These are phyloP conservation scores for Chelonus formosanus DNA, from an alignment of 2,888 invertebrate species.

Conservation along the genomic window DNA sequence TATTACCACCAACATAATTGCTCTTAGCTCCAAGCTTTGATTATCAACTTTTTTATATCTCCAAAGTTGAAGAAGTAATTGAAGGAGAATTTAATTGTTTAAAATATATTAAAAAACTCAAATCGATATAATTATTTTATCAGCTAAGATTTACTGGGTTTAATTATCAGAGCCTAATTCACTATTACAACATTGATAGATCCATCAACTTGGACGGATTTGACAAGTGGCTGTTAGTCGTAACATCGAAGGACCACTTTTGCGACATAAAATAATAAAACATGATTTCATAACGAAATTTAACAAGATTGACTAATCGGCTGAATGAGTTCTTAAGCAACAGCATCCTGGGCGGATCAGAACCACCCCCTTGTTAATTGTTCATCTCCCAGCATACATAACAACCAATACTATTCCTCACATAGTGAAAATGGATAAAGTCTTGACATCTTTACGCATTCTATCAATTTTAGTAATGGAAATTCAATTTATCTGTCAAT, in stretches of 20 bases:
- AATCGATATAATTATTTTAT: too few species aligned
- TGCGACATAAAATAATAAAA: constrained; percentile 45
- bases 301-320: constrained; percentile 46
- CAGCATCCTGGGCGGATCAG: constrained; percentile 58
- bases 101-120: too few species aligned
- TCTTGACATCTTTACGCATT: constrained; percentile 18
- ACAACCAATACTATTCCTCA: constrained; percentile 49
- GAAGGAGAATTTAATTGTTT: too few species aligned
- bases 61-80: too few species aligned
- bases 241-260: constrained; percentile 43
- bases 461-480: constrained; percentile 4
- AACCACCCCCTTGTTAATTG: constrained; percentile 60
- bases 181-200: too few species aligned
- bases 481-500: constrained; percentile 18
- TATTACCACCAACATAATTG: too few species aligned
- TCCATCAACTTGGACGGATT: too few species aligned
- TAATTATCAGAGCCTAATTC: too few species aligned
- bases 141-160: too few species aligned
- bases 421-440: constrained; percentile 53
- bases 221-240: constrained; percentile 13
- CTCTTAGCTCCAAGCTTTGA: too few species aligned
- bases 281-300: constrained; percentile 42
- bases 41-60: too few species aligned
- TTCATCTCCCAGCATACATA: constrained; percentile 60
- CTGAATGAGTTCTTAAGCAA: constrained; percentile 48